Percentiles rank a stretch among this genome's conserved stretches.
These are phyloP conservation scores for Sebastes wilsoni DNA, from an alignment of 2,797 vertebrate genomes.

Conservation along the genomic window DNA sequence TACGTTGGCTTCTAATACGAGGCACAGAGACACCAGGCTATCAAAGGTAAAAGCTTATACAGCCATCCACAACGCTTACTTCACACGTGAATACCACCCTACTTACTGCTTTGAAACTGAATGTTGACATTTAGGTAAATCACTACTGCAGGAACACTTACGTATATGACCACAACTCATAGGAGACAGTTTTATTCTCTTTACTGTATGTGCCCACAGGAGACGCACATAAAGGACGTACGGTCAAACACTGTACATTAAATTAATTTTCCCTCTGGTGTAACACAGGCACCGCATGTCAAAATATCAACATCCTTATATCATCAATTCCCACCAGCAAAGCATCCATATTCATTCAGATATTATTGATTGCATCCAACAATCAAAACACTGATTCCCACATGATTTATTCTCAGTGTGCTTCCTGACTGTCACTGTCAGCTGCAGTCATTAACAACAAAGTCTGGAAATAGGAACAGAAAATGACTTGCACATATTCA, in stretches of 20 bases:
- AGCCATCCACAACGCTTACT: neutral
- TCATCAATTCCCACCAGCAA: slow-evolving; percentile 1
- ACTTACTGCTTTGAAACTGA: neutral
- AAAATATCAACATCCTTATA: neutral
- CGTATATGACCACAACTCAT: neutral
- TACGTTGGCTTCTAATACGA: neutral
- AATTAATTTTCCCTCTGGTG: neutral
- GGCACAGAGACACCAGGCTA: neutral
- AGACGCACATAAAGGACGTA: neutral
- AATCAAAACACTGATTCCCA: neutral
- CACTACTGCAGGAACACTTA: neutral
- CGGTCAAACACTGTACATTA: neutral
- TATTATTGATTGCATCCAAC: neutral
- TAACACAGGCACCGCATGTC: neutral
- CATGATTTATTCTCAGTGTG: neutral
- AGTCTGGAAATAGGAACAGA: neutral
- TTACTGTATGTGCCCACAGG: neutral
- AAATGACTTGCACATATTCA: neutral
- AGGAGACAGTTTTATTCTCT: neutral
- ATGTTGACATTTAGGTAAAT: neutral
- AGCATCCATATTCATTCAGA: neutral
- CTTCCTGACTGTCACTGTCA: neutral
- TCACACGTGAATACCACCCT: neutral
- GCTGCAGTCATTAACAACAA: neutral
- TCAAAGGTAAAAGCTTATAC: neutral